Percentiles rank a stretch among this genome's conserved stretches.
Conservation (phyloP, 2,797 vertebrate species). For the Loriculus beryllinus region DNA sequence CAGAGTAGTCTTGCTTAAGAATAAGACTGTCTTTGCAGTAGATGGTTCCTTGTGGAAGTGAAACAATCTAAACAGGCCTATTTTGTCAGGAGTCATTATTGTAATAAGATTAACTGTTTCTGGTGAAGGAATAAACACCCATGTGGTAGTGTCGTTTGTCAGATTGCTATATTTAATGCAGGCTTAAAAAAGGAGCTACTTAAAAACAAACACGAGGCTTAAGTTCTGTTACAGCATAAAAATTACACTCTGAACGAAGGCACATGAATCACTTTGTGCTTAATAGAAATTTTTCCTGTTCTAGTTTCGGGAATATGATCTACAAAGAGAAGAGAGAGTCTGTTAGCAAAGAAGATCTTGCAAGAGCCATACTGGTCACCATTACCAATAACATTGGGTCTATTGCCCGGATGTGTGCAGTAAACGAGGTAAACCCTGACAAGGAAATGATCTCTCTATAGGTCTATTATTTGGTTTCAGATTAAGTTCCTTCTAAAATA, state of each 20-base stretch:
- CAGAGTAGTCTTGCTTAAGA: not conserved
- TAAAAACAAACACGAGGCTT: not conserved
- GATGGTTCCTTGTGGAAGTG: not conserved
- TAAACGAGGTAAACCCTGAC: conserved; percentile 83
- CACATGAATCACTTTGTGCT: not conserved
- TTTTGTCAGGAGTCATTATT: not conserved
- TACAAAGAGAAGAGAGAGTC: conserved; percentile 87
- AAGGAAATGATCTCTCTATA: not conserved
- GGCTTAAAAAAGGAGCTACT: not conserved
- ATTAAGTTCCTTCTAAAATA: not conserved
- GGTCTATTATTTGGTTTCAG: not conserved
- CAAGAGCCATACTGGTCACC: conserved; percentile 86
- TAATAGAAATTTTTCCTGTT: not conserved
- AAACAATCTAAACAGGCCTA: not conserved
- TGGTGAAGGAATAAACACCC: not conserved
- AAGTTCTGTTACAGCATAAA: not conserved
- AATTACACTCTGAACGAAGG: not conserved
- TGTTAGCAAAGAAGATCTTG: conserved; percentile 89
- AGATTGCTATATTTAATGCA: not conserved
- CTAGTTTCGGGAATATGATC: conserved; percentile 90
- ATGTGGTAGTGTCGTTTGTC: rapidly evolving
- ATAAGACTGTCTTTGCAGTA: not conserved
- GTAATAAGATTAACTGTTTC: not conserved
- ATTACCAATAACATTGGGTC: conserved; percentile 91
- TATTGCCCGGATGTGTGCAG: conserved; percentile 88